A percentile compares a stretch with the other conserved stretches of the same genome.
These are phyloP conservation scores for Megaceryle torquata DNA, from an alignment of 2,113 vertebrate genomes.

Conservation along the genomic window DNA sequence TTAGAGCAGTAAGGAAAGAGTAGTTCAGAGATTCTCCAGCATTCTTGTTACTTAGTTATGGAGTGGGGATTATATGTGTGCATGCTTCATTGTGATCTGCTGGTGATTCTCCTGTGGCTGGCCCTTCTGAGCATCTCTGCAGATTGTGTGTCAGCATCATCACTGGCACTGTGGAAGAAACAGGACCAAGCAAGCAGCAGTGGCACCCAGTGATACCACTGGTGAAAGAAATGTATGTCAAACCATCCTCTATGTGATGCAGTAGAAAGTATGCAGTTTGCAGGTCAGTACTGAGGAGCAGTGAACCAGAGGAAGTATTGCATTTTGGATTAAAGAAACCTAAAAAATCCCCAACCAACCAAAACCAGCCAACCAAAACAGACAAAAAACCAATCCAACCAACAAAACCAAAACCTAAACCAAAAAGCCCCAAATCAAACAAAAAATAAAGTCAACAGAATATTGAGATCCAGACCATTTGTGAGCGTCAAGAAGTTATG, in stretches of 20 bases:
- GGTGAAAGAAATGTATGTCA: not conserved
- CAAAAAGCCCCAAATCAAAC: too few species aligned
- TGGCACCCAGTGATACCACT: not conserved
- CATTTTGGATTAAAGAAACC: not conserved
- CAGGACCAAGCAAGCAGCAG: not conserved
- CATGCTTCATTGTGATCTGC: not conserved
- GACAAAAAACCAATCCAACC: not conserved
- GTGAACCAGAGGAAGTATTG: not conserved
- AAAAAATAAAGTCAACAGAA: not conserved
- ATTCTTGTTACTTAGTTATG: not conserved
- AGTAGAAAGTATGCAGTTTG: not conserved
- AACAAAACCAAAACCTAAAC: not conserved
- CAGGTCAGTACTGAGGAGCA: not conserved
- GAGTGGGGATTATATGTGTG: not conserved
- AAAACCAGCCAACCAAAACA: not conserved
- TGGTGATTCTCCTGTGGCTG: not conserved
- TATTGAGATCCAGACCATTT: not conserved
- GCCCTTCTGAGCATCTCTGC: not conserved
- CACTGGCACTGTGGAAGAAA: not conserved
- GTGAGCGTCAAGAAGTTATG: not conserved
- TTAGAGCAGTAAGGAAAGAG: not conserved
- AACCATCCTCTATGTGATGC: fast-evolving
- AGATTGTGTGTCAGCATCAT: not conserved
- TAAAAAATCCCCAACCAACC: not conserved
- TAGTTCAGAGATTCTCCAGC: not conserved